Conservation (phyloP, 2,797 vertebrate genomes). For the Crax fasciolata region DNA sequence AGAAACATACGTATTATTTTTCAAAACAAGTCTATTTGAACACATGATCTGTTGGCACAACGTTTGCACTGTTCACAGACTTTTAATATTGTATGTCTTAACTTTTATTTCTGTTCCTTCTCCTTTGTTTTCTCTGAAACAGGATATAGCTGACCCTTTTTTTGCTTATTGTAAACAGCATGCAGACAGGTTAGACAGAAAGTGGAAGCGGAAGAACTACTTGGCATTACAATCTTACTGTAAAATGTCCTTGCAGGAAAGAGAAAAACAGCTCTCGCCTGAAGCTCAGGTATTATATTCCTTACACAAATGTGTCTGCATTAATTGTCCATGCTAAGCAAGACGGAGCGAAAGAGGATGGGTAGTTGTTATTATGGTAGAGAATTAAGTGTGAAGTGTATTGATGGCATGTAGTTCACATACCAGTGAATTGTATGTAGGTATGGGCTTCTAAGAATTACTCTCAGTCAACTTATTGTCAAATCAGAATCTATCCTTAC, state of each 20-base stretch:
- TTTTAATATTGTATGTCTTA: slow-evolving; percentile 43
- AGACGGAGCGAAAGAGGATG: background rate
- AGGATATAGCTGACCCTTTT: slow-evolving; percentile 99
- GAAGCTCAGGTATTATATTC: slow-evolving; percentile 92
- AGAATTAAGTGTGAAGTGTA: background rate
- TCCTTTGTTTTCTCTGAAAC: slow-evolving; percentile 56
- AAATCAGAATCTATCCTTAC: background rate
- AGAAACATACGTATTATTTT: background rate
- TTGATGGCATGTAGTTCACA: background rate
- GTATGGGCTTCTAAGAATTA: background rate
- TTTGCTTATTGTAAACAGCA: slow-evolving; percentile 99
- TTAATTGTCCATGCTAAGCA: background rate
- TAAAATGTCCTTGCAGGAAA: slow-evolving; percentile 95
- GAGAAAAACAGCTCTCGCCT: slow-evolving; percentile 94
- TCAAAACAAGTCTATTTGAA: background rate
- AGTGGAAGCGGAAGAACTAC: slow-evolving; percentile 99
- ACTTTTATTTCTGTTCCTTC: slow-evolving; percentile 14
- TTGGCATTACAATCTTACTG: slow-evolving; percentile 97
- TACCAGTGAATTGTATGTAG: background rate
- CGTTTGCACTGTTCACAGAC: slow-evolving; percentile 5
- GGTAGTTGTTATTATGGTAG: background rate
- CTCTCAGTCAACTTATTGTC: background rate
- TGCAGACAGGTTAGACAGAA: slow-evolving; percentile 98
- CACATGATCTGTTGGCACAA: background rate
- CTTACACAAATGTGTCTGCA: background rate